Evolutionary conservation across 2,888 invertebrate species (phyloP).

Genomic region (Calameuta pallipes): DNA sequence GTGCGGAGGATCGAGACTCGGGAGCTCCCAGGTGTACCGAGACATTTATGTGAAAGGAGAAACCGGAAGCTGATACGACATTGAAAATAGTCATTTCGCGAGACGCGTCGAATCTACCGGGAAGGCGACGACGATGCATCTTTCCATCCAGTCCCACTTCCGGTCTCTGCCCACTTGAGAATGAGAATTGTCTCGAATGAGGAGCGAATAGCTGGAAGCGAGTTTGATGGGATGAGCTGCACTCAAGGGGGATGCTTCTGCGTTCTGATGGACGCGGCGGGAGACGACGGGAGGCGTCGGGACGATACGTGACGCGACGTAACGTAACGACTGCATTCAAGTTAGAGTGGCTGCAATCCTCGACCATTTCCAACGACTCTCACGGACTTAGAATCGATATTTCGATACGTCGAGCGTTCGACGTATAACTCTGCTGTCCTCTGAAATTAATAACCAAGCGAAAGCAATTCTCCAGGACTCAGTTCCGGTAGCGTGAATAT

Average conservation of each 20-base stretch:
- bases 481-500: too few relatives aligned
- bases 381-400: slow-evolving; percentile 48
- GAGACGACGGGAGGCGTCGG: not conserved
- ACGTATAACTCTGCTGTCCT: too few relatives aligned
- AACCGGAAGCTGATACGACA: slow-evolving; percentile 7
- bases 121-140: slow-evolving; percentile 15
- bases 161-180: slow-evolving; percentile 4
- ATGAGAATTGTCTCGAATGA: slow-evolving; percentile 35
- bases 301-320: slow-evolving; percentile 6
- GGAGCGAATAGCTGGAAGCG: slow-evolving; percentile 27
- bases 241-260: slow-evolving; percentile 9
- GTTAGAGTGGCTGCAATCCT: slow-evolving; percentile 42
- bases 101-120: slow-evolving; percentile 24
- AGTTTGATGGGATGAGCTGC: slow-evolving; percentile 17
- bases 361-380: slow-evolving; percentile 39
- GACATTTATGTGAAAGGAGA: too few relatives aligned
- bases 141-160: slow-evolving; percentile 18
- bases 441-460: too few relatives aligned
- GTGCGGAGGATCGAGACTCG: too few relatives aligned
- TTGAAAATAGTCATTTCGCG: slow-evolving; percentile 37
- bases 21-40: too few relatives aligned
- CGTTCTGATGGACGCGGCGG: slow-evolving; percentile 10
- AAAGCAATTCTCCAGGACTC: too few relatives aligned
- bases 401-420: slow-evolving; percentile 15
- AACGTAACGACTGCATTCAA: slow-evolving; percentile 54